These are phyloP conservation scores for Chunga burmeisteri DNA, from an alignment of 2,113 vertebrate species.

Conservation along the genomic window DNA sequence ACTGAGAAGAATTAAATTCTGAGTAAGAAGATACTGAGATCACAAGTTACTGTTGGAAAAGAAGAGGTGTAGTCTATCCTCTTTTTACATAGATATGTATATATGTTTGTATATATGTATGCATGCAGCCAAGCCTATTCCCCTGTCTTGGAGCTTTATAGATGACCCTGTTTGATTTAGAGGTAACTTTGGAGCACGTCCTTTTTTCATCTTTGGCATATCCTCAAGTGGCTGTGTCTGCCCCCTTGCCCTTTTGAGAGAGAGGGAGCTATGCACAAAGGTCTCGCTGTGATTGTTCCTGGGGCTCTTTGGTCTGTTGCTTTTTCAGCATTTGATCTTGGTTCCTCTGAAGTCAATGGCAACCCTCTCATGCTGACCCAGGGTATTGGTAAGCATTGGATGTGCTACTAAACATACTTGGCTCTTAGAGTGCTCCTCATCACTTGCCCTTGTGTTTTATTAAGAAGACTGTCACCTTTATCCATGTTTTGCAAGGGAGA, in stretches of 20 bases:
- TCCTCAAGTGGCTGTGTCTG: not conserved
- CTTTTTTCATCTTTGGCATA: not conserved
- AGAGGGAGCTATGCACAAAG: not conserved
- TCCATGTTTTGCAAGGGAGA: not conserved
- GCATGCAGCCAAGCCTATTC: not conserved
- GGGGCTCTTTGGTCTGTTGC: not conserved
- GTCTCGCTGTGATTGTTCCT: not conserved
- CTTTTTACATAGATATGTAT: not conserved
- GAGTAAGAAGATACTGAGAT: not conserved
- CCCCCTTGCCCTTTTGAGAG: not conserved
- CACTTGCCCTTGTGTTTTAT: not conserved
- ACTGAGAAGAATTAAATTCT: not conserved
- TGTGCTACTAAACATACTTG: not conserved
- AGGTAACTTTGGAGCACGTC: not conserved
- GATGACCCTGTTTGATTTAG: not conserved
- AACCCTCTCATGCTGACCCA: not conserved
- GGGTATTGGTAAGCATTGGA: not conserved
- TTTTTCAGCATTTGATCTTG: not conserved
- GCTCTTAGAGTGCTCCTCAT: not conserved
- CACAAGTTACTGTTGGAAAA: not conserved
- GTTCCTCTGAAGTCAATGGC: not conserved
- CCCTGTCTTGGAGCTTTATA: not conserved
- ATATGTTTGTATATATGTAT: accelerated
- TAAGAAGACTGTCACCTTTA: not conserved
- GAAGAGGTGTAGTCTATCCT: not conserved